These are phyloP conservation scores for Synanthedon vespiformis DNA, from an alignment of 2,888 invertebrate species.

Conservation along the genomic window DNA sequence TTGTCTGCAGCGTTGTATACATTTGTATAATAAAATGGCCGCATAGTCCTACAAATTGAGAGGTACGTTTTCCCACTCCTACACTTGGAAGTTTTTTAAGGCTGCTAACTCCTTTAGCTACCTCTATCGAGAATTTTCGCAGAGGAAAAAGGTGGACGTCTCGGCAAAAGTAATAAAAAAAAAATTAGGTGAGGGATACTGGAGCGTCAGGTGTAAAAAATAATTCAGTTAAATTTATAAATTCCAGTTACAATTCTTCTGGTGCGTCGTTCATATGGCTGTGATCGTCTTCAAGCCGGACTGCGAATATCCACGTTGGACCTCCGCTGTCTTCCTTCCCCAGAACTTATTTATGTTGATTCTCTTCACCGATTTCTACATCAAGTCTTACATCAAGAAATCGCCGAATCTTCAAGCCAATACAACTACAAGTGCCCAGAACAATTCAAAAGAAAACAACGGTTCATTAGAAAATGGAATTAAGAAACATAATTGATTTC, in stretches of 20 bases:
- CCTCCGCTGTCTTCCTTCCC: constrained; percentile 66
- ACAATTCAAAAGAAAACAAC: neutral
- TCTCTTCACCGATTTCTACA: constrained; percentile 77
- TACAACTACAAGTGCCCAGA: too few species aligned
- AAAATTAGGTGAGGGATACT: too few species aligned
- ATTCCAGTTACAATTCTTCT: constrained; percentile 74
- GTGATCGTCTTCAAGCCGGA: constrained; percentile 52
- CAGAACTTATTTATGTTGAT: constrained; percentile 76
- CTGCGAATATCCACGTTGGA: constrained; percentile 72
- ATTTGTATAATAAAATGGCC: too few species aligned
- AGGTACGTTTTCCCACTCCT: too few species aligned
- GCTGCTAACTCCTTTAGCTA: too few species aligned
- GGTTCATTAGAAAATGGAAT: neutral
- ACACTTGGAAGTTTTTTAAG: too few species aligned
- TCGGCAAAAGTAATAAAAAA: too few species aligned
- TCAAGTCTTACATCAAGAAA: constrained; percentile 68
- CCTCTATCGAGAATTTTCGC: too few species aligned
- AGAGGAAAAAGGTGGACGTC: too few species aligned
- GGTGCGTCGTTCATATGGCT: constrained; percentile 67
- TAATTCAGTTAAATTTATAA: neutral
- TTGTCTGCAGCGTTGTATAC: too few species aligned
- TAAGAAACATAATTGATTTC: neutral
- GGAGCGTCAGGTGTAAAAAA: neutral
- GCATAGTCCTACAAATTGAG: too few species aligned
- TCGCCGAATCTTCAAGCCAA: constrained; percentile 10